Conservation (phyloP, 2,888 invertebrate species). For the Hypselothyrea guttata region DNA sequence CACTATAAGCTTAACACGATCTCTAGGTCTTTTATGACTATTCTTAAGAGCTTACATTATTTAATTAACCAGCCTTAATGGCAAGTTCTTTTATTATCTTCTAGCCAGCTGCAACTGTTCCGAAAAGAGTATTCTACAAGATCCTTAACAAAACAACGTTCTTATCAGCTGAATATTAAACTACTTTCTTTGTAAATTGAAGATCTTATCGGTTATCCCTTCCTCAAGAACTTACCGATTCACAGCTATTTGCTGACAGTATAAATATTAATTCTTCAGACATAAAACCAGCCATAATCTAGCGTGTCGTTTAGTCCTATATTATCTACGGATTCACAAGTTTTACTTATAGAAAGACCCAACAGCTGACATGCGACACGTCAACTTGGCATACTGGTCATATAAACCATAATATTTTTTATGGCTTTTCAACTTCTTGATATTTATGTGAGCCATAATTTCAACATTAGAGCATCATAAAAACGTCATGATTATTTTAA, state of each 20-base stretch:
- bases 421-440: constrained; percentile 36
- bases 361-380: constrained; percentile 1
- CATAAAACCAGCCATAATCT: too few relatives aligned
- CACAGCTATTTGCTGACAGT: constrained; percentile 17
- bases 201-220: background rate
- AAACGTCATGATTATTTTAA: constrained; percentile 70
- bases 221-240: constrained; percentile 9
- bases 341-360: constrained; percentile 33
- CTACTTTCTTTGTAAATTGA: too few relatives aligned
- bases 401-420: constrained; percentile 62
- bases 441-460: constrained; percentile 64
- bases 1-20: background rate
- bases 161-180: too few relatives aligned
- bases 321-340: constrained; percentile 15
- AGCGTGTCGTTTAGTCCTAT: background rate
- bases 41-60: too few relatives aligned
- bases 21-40: background rate
- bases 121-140: too few relatives aligned
- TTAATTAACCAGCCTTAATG: too few relatives aligned
- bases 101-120: too few relatives aligned
- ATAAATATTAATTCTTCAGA: background rate
- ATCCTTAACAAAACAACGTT: too few relatives aligned
- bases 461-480: constrained; percentile 69
- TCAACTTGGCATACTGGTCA: constrained; percentile 20
- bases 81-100: background rate